These are phyloP conservation scores for Anomalospiza imberbis DNA, from an alignment of 2,797 vertebrate species.

Conservation along the genomic window DNA sequence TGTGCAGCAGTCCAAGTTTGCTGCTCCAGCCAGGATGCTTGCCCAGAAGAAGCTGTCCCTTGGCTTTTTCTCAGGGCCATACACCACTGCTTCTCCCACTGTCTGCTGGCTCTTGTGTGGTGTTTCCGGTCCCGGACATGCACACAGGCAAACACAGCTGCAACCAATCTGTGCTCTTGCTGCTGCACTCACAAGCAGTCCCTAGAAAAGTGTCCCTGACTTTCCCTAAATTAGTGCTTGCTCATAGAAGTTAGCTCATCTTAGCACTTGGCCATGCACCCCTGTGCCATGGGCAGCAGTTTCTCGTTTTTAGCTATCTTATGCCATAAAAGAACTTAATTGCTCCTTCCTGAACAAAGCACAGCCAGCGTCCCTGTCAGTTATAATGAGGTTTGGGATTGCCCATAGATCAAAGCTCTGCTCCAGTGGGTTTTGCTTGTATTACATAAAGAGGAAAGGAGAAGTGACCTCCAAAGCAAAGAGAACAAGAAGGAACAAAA, in stretches of 20 bases:
- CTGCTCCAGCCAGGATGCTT: conserved; percentile 46
- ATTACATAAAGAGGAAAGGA: neutral
- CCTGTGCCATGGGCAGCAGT: neutral
- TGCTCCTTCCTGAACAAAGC: conserved; percentile 8
- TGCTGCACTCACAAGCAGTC: neutral
- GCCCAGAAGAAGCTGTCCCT: conserved; percentile 63
- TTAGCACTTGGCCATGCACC: neutral
- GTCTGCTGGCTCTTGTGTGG: conserved; percentile 51
- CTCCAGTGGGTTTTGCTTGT: neutral
- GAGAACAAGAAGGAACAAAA: neutral
- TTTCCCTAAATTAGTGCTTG: conserved; percentile 35
- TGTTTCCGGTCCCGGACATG: conserved; percentile 41
- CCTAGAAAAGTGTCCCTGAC: conserved; percentile 5
- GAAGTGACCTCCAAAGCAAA: conserved; percentile 35
- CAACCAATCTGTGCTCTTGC: conserved; percentile 42
- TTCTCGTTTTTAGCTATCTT: neutral
- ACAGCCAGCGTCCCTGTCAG: neutral
- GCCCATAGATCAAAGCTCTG: conserved; percentile 27
- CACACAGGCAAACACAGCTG: conserved; percentile 61
- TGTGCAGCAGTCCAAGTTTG: conserved; percentile 17
- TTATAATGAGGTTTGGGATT: conserved; percentile 29
- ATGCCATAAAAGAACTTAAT: neutral
- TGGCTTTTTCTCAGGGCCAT: conserved; percentile 55
- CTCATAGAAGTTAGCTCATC: neutral
- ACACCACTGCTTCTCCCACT: conserved; percentile 59